Evolutionary conservation across 2,797 vertebrate species (phyloP).

Genomic region (Eulemur mongoz): DNA sequence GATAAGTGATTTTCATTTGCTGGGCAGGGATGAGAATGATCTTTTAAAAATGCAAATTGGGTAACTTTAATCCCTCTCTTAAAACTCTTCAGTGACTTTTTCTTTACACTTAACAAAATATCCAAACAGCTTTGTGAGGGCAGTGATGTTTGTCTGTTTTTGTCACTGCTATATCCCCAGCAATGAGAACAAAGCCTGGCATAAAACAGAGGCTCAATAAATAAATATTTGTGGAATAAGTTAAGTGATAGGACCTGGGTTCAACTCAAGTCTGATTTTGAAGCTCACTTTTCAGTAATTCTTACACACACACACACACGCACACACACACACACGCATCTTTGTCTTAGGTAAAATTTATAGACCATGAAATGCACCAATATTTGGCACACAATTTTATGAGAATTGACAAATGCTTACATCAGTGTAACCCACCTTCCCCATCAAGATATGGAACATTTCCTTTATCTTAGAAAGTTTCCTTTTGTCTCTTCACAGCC

Average conservation of each 20-base stretch:
- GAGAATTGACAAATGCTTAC: neutral
- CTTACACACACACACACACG: neutral
- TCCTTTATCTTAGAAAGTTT: neutral
- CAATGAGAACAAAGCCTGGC: neutral
- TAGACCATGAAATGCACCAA: neutral
- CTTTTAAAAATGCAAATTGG: neutral
- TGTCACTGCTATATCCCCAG: neutral
- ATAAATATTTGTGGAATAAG: neutral
- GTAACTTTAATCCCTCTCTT: neutral
- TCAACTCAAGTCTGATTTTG: slow-evolving; percentile 5
- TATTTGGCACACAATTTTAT: neutral
- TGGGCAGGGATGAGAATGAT: neutral
- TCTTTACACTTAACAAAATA: neutral
- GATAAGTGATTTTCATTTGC: neutral
- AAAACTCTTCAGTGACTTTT: neutral
- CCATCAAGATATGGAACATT: neutral
- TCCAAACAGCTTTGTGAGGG: neutral
- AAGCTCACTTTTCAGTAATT: neutral
- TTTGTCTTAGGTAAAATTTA: neutral
- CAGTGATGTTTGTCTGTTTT: slow-evolving; percentile 2
- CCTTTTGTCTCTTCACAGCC: neutral
- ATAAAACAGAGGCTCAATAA: neutral
- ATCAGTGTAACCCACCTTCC: neutral
- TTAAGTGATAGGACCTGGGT: neutral
- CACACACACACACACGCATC: neutral